Evolutionary conservation across 2,113 vertebrate genomes (phyloP), one percentile per base, ranked within the genome.

Genomic region (Ochotona princeps): DNA sequence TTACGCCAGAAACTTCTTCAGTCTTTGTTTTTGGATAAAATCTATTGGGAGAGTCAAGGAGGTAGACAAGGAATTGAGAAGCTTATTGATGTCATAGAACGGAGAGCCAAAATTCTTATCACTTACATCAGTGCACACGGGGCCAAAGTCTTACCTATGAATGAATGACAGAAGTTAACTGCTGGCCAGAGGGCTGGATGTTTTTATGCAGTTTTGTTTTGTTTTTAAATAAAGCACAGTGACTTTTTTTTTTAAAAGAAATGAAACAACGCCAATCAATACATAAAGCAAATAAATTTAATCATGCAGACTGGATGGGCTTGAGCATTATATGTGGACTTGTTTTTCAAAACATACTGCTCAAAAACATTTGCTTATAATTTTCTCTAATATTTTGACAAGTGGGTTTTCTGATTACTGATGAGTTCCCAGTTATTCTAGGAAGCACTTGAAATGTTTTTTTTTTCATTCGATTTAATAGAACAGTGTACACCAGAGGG

Each of bases 21-120:
- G 97, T 99, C 99, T 66, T 98, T 99, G 76, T 99, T 99, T 97
- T 98, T 99, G 95, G 99, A 99, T 95, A 98, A 98, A 97, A 98
- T 98, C 60, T 99, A 99, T 90, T 99, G 99, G 99, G 99, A 99
- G 89, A 99, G 99, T 97, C 99, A 99, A 97, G 99, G 99, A 38
- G 99, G 99, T 75, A 98, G 99, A 57, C 98, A 97, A 96, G 99
- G 99, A 95, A 99, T 99, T 84, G 99, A 99, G 97, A 99, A 99
- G 86, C 98, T 99, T 78, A 99, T 99, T 38, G 99, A 99, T 65
- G 99, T 99, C 0, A 96, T 99, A 44, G 99, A 99, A 97, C 98
- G 97, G 93, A 98, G 99, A 87, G 98, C 98, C 63, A 98, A 97
- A 91, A 98, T 99, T 95, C 98, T 99, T 88, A 98, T 99, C 82